Base-by-base conservation (phyloP, 2,113 vertebrate species). In the Heterotilapia buettikoferi region DNA sequence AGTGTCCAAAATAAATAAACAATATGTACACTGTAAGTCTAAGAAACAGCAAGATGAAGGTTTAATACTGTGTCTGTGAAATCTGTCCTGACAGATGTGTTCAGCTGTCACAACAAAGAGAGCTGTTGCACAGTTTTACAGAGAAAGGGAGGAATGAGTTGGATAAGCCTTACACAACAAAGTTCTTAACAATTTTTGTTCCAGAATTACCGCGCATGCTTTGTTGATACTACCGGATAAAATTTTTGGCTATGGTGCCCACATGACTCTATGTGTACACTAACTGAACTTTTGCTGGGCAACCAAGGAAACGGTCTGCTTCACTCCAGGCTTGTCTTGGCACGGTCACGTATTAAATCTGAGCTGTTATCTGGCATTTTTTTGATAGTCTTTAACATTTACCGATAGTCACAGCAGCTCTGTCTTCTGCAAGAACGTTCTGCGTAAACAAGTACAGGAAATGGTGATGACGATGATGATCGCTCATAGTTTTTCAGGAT, bases 391-490 rank as follows among this genome's bases (percentile, higher is more conserved):
- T 86, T 81, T 18, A 45, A 71, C 63, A 68, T 91, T 87, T 90
- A 73, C 78, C n/a, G 43, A 83, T 78, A 59, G 56, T 78, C 52
- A 45, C 19, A 80, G 71, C 53, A 89, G 86, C 9, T 5, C n/a
- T 54, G 21, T 66, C 40, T 54, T 71, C 81, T 82, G 54, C 52
- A 73, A 33, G 88, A 90, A 90, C 50, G 4, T 24, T 85, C 78
- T 54, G 5, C 33, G 52, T 96, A 95, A 96, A 96, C 92, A 96
- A 86, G 71, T 40, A 89, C 95, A 95, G 96, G 95, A 96, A 96
- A 95, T 92, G 85, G 92, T 89, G 88, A 88, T 84, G 68, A 43
- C 43, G 57, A 71, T 85, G 80, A 91, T 80, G 89, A 87, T 36
- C 38, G 76, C 50, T 87, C 38, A 36, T 80, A 63, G 54, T 57